Conservation (phyloP, 37 sponge, comb jelly and placozoan genomes). For the Ephydatia muelleri region DNA sequence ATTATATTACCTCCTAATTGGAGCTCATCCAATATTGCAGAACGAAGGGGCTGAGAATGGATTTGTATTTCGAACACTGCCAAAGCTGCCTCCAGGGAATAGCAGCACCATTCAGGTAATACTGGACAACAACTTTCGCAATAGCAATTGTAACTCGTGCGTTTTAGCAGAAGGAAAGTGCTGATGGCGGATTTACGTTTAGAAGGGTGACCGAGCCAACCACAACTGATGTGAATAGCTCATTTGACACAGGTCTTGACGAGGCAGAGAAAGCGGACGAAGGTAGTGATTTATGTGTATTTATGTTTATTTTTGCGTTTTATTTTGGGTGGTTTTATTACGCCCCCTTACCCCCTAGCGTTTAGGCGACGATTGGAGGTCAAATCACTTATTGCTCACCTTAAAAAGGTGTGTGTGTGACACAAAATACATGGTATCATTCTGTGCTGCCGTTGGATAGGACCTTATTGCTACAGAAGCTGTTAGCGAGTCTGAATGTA, state of each 20-base stretch:
- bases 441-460: not conserved
- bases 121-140: not conserved
- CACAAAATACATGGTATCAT: not conserved
- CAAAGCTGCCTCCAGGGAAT: not conserved
- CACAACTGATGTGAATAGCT: not conserved
- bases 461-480: constrained; percentile 1
- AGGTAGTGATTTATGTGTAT: not conserved
- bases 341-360: not conserved
- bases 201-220: not conserved
- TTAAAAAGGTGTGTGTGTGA: constrained; percentile 8
- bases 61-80: constrained; percentile 10
- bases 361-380: constrained; percentile 7
- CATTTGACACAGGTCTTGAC: not conserved
- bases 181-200: not conserved
- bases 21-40: constrained; percentile 12
- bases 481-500: not conserved
- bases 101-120: not conserved
- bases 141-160: not conserved
- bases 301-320: too few relatives aligned
- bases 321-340: too few relatives aligned
- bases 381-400: constrained; percentile 12
- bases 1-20: constrained; percentile 2
- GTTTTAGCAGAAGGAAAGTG: not conserved
- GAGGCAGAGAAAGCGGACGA: not conserved
- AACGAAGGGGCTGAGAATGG: constrained; percentile 5